A percentile compares a stretch with the other conserved stretches of the same genome.
Evolutionary conservation across 2,113 vertebrate genomes (phyloP).

Genomic region (Polypterus senegalus): DNA sequence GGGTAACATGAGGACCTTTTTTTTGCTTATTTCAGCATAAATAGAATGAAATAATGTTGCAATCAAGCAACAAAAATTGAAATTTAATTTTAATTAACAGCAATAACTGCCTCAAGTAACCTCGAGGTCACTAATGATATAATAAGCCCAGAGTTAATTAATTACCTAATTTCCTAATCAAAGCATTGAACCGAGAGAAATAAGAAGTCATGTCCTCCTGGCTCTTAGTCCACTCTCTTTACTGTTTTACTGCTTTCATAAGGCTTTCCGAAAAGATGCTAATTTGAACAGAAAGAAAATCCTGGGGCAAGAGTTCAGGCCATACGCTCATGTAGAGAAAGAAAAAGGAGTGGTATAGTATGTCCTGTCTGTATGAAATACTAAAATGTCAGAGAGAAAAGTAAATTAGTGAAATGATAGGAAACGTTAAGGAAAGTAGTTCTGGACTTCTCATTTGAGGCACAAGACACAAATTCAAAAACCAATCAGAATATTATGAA

Average conservation of each 20-base stretch:
- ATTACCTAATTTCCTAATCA: conserved; percentile 11
- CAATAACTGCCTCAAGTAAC: conserved; percentile 4
- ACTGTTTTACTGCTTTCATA: no score
- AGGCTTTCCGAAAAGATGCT: no score
- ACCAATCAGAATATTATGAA: no score
- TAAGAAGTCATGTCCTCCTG: conserved; percentile 2
- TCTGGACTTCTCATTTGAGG: background rate
- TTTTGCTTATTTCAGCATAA: background rate
- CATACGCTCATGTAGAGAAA: no score
- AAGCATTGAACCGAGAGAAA: background rate
- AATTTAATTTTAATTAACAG: conserved; percentile 15
- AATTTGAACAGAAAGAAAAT: no score
- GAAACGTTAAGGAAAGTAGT: background rate
- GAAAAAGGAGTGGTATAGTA: no score
- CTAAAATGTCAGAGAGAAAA: background rate
- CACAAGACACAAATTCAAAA: background rate
- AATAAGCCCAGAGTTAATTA: background rate
- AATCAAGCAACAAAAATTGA: conserved; percentile 6
- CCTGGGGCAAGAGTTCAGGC: no score
- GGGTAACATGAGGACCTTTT: no score
- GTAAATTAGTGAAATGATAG: background rate
- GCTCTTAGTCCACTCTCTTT: background rate
- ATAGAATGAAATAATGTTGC: background rate
- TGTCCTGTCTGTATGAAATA: no score
- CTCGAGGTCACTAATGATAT: conserved; percentile 6